Evolutionary conservation across 2,797 vertebrate genomes (phyloP).

Genomic region (Meda fulgida): DNA sequence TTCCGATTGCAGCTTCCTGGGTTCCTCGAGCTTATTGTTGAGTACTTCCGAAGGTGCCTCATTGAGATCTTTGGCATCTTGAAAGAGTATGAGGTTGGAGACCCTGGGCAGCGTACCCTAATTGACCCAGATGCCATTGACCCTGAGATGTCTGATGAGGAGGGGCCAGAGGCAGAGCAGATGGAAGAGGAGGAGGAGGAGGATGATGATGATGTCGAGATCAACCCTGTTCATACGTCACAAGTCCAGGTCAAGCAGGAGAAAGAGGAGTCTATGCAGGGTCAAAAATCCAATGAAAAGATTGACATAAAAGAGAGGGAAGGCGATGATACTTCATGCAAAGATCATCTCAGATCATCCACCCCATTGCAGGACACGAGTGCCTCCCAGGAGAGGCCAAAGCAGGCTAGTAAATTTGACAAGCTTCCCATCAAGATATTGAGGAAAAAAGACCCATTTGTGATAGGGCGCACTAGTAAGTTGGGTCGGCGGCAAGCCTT

Average conservation of each 20-base stretch:
- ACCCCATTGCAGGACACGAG: conserved; percentile 75
- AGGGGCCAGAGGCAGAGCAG: conserved; percentile 76
- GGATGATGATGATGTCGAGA: conserved; percentile 78
- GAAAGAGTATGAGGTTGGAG: conserved; percentile 97
- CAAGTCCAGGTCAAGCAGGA: conserved; percentile 76
- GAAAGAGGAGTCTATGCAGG: conserved; percentile 63
- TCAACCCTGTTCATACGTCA: conserved; percentile 24
- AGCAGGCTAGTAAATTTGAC: conserved; percentile 93
- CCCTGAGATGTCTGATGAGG: conserved; percentile 83
- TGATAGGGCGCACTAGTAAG: conserved; percentile 86
- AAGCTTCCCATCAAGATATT: conserved; percentile 95
- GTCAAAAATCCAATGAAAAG: conserved; percentile 60
- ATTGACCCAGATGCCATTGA: conserved; percentile 86
- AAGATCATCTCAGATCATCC: conserved; percentile 77
- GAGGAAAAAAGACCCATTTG: conserved; percentile 92
- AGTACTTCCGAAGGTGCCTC: conserved; percentile 97
- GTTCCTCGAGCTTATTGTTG: conserved; percentile 94
- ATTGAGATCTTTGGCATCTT: conserved; percentile 98
- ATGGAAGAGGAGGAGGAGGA: conserved; percentile 81
- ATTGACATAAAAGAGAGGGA: conserved; percentile 72
- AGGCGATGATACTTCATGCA: conserved; percentile 67
- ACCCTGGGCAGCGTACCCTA: conserved; percentile 93
- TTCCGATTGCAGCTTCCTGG: conserved; percentile 86
- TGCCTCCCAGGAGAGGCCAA: conserved; percentile 83
- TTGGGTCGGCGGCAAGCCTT: conserved; percentile 92